Percentiles rank a stretch among this genome's conserved stretches.
Conservation (phyloP, 2,888 invertebrate genomes). For the Temnothorax unifasciatus region DNA sequence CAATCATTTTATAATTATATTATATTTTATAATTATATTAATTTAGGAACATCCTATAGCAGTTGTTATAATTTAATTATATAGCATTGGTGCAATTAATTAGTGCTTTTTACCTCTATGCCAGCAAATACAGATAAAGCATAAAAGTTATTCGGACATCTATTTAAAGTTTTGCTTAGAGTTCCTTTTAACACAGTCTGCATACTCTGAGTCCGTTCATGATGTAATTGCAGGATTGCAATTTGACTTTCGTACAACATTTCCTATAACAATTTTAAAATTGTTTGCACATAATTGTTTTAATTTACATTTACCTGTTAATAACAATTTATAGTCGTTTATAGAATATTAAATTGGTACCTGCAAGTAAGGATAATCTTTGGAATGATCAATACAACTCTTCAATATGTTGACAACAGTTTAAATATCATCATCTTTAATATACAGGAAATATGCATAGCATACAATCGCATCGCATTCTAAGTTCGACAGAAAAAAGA, state of each 20-base stretch:
- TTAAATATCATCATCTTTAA: slow-evolving; percentile 76
- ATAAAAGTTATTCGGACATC: slow-evolving; percentile 89
- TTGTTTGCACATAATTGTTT: slow-evolving; percentile 9
- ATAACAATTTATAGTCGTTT: too few species aligned
- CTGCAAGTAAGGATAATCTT: slow-evolving; percentile 73
- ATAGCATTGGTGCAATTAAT: too few species aligned
- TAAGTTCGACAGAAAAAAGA: slow-evolving; percentile 87
- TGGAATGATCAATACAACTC: slow-evolving; percentile 78
- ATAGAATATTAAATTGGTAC: slow-evolving; percentile 67
- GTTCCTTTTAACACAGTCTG: slow-evolving; percentile 66
- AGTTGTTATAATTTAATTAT: not conserved
- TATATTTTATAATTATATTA: too few species aligned
- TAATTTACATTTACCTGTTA: not conserved
- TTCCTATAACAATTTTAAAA: slow-evolving; percentile 81
- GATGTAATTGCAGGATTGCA: slow-evolving; percentile 79
- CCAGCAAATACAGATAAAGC: slow-evolving; percentile 87
- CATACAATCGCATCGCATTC: slow-evolving; percentile 86
- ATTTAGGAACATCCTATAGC: slow-evolving; percentile 24
- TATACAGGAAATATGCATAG: slow-evolving; percentile 87
- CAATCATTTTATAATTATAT: slow-evolving; percentile 13
- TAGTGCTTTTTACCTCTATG: slow-evolving; percentile 84
- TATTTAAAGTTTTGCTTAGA: slow-evolving; percentile 74
- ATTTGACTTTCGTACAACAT: slow-evolving; percentile 86
- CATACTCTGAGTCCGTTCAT: slow-evolving; percentile 64
- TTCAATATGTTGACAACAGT: slow-evolving; percentile 70